phyloP scores from a whole-genome alignment of 2,113 vertebrate genomes.

The Herpetotheres cachinnans region DNA sequence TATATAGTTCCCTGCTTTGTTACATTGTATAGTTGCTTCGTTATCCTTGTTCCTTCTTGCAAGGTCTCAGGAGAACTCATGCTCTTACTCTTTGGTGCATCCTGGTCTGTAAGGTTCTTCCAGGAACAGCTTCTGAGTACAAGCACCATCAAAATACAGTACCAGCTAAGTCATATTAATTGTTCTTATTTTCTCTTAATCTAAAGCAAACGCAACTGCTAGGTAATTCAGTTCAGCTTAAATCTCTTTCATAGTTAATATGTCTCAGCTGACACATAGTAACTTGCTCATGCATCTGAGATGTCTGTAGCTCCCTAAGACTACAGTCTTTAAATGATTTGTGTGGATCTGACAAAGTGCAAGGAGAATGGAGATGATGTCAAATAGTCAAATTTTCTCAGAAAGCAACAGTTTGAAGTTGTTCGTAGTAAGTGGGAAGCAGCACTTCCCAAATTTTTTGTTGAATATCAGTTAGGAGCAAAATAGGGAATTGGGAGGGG shows the following conservation, averaged over 20 bases:
- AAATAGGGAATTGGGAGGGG: background rate
- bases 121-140: background rate
- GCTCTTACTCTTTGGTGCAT: background rate
- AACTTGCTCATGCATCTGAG: background rate
- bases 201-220: background rate
- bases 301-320: background rate
- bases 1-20: background rate
- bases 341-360: background rate
- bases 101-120: background rate
- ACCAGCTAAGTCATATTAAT: constrained; percentile 20
- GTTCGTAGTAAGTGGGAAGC: background rate
- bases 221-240: background rate
- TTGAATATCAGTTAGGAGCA: background rate
- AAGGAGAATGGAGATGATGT: background rate
- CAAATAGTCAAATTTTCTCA: background rate
- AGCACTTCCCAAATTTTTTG: background rate
- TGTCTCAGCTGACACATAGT: background rate
- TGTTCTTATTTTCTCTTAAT: constrained; percentile 19
- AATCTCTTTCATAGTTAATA: background rate
- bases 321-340: background rate
- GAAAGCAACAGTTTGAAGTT: background rate
- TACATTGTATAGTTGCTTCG: background rate
- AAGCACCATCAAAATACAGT: background rate
- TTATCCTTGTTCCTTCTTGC: background rate
- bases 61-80: background rate